Evolutionary conservation across 2,113 vertebrate genomes (phyloP).

Genomic region (Cygnus atratus): DNA sequence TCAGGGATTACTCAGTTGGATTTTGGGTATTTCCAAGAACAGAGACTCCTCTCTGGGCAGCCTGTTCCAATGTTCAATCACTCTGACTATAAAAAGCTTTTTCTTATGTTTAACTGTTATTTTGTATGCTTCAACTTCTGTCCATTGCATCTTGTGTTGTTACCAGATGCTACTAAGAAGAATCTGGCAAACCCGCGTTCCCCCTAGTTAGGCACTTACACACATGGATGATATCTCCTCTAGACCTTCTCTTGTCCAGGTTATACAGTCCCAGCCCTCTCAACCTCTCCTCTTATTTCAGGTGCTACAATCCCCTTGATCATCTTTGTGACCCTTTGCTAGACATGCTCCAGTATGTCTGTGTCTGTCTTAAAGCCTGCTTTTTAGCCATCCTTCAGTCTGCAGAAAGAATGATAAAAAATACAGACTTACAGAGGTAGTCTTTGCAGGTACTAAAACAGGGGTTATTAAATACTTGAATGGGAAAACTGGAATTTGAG

Average conservation of each 20-base stretch:
- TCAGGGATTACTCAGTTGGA: neutral
- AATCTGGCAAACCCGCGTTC: neutral
- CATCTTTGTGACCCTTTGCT: neutral
- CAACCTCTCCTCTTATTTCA: neutral
- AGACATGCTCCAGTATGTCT: neutral
- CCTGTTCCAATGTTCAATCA: neutral
- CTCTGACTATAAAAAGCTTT: neutral
- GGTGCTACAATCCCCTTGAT: neutral
- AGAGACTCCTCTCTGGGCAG: neutral
- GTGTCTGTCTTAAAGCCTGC: neutral
- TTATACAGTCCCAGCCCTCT: neutral
- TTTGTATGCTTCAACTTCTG: neutral
- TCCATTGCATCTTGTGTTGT: neutral
- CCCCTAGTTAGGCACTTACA: fast-evolving
- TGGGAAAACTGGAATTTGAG: neutral
- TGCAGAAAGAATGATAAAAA: neutral
- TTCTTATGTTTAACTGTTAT: neutral
- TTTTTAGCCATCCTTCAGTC: too few relatives aligned
- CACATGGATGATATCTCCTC: neutral
- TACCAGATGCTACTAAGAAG: neutral
- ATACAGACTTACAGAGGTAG: neutral
- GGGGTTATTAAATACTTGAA: neutral
- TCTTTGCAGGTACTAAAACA: neutral
- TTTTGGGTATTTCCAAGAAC: neutral
- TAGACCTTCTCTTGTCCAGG: neutral